Base-by-base conservation (phyloP, 92 coral and sea anemone genomes). In the Epizoanthus rinbou region DNA sequence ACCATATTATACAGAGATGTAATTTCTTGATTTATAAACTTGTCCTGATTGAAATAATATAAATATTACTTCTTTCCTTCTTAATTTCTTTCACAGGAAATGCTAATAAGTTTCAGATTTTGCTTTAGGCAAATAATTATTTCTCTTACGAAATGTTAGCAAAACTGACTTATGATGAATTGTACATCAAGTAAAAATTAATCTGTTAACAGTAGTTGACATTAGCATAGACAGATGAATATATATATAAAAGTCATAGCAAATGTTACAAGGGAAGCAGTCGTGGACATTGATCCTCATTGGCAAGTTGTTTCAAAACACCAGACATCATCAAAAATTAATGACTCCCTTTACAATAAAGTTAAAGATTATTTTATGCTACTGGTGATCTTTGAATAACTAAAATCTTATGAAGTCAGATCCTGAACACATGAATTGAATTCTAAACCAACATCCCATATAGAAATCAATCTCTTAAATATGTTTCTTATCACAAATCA, bases 231-330 rank as follows among this genome's bases (percentile, higher is more conserved):
- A 62, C 22, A 23, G 56, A 53, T 56, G 80, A 74, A 74, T 74
- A n/a, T n/a, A n/a, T n/a, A n/a, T n/a, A 28, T 56, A 35, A 74
- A 28, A 18, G 67, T 43, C 82, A 78, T 37, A 21, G 50, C 21
- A 59, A 78, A 60, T 57, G 35, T 33, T 11, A 28, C 9, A 31
- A 41, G 57, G 4, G 35, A 5, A 16, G 43, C 59, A 39, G 43
- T 62, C 71, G 43, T 8, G 54, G 24, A 17, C 23, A 41, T 22
- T 78, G 47, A 62, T 78, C 23, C 59, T 17, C 71, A 78, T 63
- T 62, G 82, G 82, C 71, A 63, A 60, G 41, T 41, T 41, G n/a
- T 39, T 24, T 78, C 16, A 62, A 78, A 78, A 78, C 82, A 62
- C 57, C 35, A 60, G 50, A 60, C 52, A 45, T 78, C 6, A 78